phyloP scores from a whole-genome alignment of 2,888 invertebrate species.

The Drosophila tanythrix region DNA sequence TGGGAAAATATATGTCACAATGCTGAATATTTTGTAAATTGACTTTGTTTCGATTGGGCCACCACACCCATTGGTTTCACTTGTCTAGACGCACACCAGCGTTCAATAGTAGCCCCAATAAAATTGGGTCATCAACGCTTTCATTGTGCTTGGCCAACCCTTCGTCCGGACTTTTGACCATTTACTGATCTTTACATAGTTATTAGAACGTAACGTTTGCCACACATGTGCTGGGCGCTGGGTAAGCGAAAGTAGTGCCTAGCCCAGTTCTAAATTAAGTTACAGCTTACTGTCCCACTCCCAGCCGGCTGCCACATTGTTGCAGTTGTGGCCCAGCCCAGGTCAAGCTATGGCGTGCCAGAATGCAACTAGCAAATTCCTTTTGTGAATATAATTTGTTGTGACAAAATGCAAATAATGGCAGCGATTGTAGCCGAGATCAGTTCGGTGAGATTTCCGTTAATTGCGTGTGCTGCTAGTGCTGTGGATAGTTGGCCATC shows the following conservation, averaged over 20 bases:
- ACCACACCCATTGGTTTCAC: constrained; percentile 38
- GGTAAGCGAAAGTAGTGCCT: constrained; percentile 55
- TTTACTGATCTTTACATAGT: constrained; percentile 62
- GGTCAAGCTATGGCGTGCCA: constrained; percentile 57
- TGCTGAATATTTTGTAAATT: neutral
- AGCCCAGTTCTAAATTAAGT: constrained; percentile 24
- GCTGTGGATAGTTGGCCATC: constrained; percentile 20
- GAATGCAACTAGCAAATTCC: constrained; percentile 62
- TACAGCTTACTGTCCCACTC: constrained; percentile 22
- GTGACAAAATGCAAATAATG: constrained; percentile 76
- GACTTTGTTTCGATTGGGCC: constrained; percentile 11
- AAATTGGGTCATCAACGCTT: constrained; percentile 53
- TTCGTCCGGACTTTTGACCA: constrained; percentile 35
- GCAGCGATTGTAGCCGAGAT: constrained; percentile 50
- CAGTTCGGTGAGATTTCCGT: constrained; percentile 44
- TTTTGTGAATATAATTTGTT: constrained; percentile 58
- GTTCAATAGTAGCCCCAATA: constrained; percentile 32
- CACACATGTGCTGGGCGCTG: constrained; percentile 48
- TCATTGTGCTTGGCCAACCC: constrained; percentile 50
- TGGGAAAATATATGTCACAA: neutral
- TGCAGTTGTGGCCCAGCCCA: constrained; percentile 20
- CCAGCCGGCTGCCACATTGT: constrained; percentile 32
- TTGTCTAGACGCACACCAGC: constrained; percentile 10
- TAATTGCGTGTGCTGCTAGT: constrained; percentile 34
- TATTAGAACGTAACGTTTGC: constrained; percentile 78